Evolutionary conservation across 2,888 invertebrate genomes (phyloP), one percentile per base, ranked within the genome.

Genomic region (Phasia obesa): DNA sequence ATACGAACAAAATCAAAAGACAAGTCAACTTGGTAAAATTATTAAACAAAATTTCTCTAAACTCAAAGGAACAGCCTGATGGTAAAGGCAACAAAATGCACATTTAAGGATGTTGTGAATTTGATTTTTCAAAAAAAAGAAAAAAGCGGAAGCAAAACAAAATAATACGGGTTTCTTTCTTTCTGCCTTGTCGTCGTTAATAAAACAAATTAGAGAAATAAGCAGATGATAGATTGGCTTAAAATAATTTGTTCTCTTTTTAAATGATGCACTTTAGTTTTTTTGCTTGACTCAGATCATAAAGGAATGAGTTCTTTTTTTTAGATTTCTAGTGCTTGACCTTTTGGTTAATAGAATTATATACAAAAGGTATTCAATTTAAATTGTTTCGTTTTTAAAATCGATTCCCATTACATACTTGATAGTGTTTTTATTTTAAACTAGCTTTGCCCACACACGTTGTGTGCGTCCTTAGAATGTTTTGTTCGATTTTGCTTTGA

Each of bases 171-270:
- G 62, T 62, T 65, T 55, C 4, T 25, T 44, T 35, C 60, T 21
- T 13, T 27, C 35, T 38, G 57, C 51, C 0, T 23, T 47, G 27
- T 31, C 17, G 42, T 75, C 64, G 44, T 49, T 44, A 25, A 35
- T 35, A 31, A 35, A 47, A 76, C 19, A 65, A 65, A 76, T 70
- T 75, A 35, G 64, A 9, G 25, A 62, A 55, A 65, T 57, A 42
- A 51, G 60, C 81, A 77, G 73, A 74, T 82, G 77, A 74, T 74
- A 64, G 67, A 82, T 70, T 60, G 42, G 21, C 70, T 19, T 7
- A 27, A n/a, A 38, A 1, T 49, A 78, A 47, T 25, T 55, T 35
- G 2, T 49, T 15, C 23, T 55, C 27, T 42, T 44, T 42, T 69
- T 69, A 17, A 42, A 27, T 53, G 44, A 42, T 49, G n/a, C 25